Base-by-base conservation (phyloP, 2,113 vertebrate species). In the Microcebus murinus region DNA sequence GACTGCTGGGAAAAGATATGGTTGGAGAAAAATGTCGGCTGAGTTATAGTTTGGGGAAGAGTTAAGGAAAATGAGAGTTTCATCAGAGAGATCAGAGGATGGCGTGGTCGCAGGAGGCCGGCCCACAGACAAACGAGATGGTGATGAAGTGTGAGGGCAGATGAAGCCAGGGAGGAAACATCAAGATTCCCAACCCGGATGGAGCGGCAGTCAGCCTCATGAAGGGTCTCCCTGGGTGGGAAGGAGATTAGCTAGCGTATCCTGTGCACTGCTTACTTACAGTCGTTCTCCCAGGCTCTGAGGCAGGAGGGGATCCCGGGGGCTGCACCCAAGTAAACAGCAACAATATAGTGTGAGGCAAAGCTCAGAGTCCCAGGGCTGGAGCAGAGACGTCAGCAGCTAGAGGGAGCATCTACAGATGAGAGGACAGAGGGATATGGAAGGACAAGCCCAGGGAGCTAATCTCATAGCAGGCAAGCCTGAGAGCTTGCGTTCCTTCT, bases 1-100 rank as follows among this genome's bases (percentile, higher is more conserved):
- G 95, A 95, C 91, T 96, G 96, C 91, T 91, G 93, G 95, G 93
- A 89, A 95, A 97, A 94, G 88, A 93, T 63, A 94, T 67, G 87
- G 31, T 76, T 97, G 96, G 95, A 94, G 92, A 88, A 88, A 95
- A 97, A 94, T 63, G 71, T 79, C 95, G 68, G 61, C 90, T 94
- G 97, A 95, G 90, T 96, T 92, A 94, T 36, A 74, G 81, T 96
- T 94, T 93, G 87, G 91, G 91, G 93, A 85, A 68, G 79, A 95
- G 94, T 93, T 94, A 76, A 87, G 90, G 70, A 88, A 89, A 97
- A 95, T 83, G 83, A 94, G 91, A 94, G 52, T 93, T 93, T 93
- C 77, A 93, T 94, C 70, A 93, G 88, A 89, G 70, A 48, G 39
- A 87, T 87, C 87, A 90, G 89, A 94, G 79, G 89, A 59, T 4